Base-by-base conservation (phyloP, 1,140 invertebrate species). In the Heliconius eleuchia region DNA sequence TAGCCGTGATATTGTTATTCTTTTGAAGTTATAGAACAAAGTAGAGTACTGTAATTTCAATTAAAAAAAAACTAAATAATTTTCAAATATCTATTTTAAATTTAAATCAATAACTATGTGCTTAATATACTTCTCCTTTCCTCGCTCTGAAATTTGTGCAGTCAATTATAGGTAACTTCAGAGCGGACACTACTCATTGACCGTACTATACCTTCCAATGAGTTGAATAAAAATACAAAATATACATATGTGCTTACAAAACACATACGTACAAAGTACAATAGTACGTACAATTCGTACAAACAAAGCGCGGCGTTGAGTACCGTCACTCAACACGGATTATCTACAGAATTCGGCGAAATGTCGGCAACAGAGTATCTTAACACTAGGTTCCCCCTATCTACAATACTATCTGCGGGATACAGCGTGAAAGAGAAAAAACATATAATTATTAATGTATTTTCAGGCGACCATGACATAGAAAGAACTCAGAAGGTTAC, bases 401-500 rank as follows among this genome's bases (percentile, higher is more conserved):
- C 11, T 42, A 13, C 42, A 0, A 11, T 4, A 11, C 42, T 46
- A 46, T 46, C 42, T 46, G 13, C 11, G 13, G 42, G 11, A 46
- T 13, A 13, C 42, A 3, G 13, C 11, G 42, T 13, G 6, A 46
- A 46, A 46, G 42, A 3, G 3, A 13, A 46, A 4, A 46, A 42
- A 2, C 2, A 46, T 3, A 46, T 23, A n/a, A 37, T 30, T 46
- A 71, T 50, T 73, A 18, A 72, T 79, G 42, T 52, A 34, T 79
- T 90, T 84, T 97, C 98, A 95, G 99, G 99, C 80, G 96, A 97
- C 74, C 99, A 99, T 93, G 98, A 99, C 92, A 94, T 99, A 71
- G 97, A 97, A 57, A 97, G 98, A 83, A 96, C 97, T 83, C 99
- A 99, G 93, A 98, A 98, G 91, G 98, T 99, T 27, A 98, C 98